phyloP scores from a whole-genome alignment of 1,140 invertebrate species.

The Propsilocerus akamusi region DNA sequence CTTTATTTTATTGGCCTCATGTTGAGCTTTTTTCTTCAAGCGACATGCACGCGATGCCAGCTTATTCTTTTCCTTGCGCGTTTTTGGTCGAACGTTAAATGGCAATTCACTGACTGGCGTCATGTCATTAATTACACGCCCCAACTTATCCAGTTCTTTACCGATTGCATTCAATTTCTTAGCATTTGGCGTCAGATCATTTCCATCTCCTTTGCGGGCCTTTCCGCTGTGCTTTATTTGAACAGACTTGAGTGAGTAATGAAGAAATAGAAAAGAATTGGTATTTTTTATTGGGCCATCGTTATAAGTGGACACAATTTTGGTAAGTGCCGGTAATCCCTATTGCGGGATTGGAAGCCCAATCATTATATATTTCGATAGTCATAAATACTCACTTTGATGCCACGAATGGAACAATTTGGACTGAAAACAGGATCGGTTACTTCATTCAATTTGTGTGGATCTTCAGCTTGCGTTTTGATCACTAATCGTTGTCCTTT shows the following conservation, averaged over 20 bases:
- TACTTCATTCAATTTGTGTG: conserved; percentile 75
- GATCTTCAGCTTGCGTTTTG: conserved; percentile 69
- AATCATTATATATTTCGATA: no score
- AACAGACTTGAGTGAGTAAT: background rate
- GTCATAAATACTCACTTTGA: conserved; percentile 60
- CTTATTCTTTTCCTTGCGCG: conserved; percentile 95
- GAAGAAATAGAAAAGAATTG: background rate
- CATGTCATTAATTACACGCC: conserved; percentile 85
- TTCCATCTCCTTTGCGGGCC: conserved; percentile 91
- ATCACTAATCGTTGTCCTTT: conserved; percentile 76
- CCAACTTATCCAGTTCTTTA: conserved; percentile 78
- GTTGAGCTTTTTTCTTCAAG: conserved; percentile 86
- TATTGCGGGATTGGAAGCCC: no score
- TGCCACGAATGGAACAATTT: conserved; percentile 70
- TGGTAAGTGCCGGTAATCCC: no score
- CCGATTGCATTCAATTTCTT: conserved; percentile 80
- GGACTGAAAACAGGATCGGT: conserved; percentile 88
- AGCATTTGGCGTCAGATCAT: conserved; percentile 90
- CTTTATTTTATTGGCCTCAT: conserved; percentile 91
- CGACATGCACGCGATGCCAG: conserved; percentile 88
- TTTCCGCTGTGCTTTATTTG: conserved; percentile 50
- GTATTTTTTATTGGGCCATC: background rate
- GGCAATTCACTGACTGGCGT: conserved; percentile 86
- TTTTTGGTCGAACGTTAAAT: conserved; percentile 72
- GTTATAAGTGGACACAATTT: no score